Base-by-base conservation (phyloP, 2,797 vertebrate species). In the Tolypeutes matacus region DNA sequence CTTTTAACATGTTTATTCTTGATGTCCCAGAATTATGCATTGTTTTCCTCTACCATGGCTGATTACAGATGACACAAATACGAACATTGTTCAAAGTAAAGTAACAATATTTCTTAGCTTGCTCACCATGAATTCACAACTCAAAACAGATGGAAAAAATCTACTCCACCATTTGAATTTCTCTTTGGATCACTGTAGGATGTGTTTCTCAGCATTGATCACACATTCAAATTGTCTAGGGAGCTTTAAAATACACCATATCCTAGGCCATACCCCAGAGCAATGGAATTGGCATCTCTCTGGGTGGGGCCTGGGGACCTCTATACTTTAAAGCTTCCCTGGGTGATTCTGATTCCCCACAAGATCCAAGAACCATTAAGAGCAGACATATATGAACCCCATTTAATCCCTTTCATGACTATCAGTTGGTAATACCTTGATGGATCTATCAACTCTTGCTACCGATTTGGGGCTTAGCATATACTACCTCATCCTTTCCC, bases 1-100 rank as follows among this genome's bases (percentile, higher is more conserved):
- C n/a, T n/a, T n/a, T n/a, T n/a, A n/a, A 91, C 86, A 58, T 92
- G 87, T 97, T 97, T 97, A 94, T 67, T 91, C 83, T 93, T 92
- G 49, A 97, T 94, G 60, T 76, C 36, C 60, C 78, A 91, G 90
- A 20, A 86, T 51, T 86, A 53, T 93, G 81, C n/a, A 23, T 96
- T 97, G 94, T 80, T 93, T 89, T 23, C 76, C 95, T 96, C 64
- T 96, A 95, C 87, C 80, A 96, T 81, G 89, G 93, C 77, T 95
- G 96, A 97, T 96, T 97, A 89, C n/a, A 94, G 90, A 53, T 96
- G 89, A 92, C 85, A 78, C 78, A 87, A 95, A 97, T 97, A 86
- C 93, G 97, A 97, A 97, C 88, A 96, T 78, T 95, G n/a, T 77
- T 97, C 46, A 89, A 97, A 89, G 42, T 5, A 34, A 92, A 82